A percentile compares a stretch with the other conserved stretches of the same genome.
Evolutionary conservation across 1,140 invertebrate genomes (phyloP).

Genomic region (Cotesia chilonis): DNA sequence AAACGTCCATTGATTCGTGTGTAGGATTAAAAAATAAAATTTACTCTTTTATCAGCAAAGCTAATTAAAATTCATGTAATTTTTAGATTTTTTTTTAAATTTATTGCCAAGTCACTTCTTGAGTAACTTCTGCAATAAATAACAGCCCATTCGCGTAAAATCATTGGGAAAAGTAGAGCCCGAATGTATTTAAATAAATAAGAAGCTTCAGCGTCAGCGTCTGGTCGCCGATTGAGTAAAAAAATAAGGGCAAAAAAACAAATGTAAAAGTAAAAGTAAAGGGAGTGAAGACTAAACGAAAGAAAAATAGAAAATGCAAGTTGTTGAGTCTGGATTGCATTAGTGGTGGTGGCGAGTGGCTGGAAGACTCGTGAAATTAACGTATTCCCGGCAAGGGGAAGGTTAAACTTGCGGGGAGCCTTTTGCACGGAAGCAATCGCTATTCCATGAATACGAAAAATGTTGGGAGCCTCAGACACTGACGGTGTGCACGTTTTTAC

Average conservation of each 20-base stretch:
- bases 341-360: background rate
- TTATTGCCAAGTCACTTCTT: background rate
- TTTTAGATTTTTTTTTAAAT: background rate
- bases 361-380: slow-evolving; percentile 55
- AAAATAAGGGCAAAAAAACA: slow-evolving; percentile 35
- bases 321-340: slow-evolving; percentile 13
- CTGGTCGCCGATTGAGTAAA: no score
- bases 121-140: background rate
- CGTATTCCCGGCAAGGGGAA: slow-evolving; percentile 51
- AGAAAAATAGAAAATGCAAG: slow-evolving; percentile 1
- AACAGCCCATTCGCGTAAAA: slow-evolving; percentile 28
- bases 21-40: no score
- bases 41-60: no score
- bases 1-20: no score
- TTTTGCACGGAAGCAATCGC: slow-evolving; percentile 54
- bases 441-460: slow-evolving; percentile 63
- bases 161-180: slow-evolving; percentile 36
- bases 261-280: background rate
- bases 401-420: slow-evolving; percentile 36
- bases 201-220: slow-evolving; percentile 8
- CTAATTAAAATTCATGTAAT: no score
- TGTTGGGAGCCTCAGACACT: slow-evolving; percentile 36
- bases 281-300: slow-evolving; percentile 17
- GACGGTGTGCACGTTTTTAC: slow-evolving; percentile 32
- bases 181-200: slow-evolving; percentile 47